phyloP scores from a whole-genome alignment of 1,140 invertebrate species.

The Episyrphus balteatus region DNA sequence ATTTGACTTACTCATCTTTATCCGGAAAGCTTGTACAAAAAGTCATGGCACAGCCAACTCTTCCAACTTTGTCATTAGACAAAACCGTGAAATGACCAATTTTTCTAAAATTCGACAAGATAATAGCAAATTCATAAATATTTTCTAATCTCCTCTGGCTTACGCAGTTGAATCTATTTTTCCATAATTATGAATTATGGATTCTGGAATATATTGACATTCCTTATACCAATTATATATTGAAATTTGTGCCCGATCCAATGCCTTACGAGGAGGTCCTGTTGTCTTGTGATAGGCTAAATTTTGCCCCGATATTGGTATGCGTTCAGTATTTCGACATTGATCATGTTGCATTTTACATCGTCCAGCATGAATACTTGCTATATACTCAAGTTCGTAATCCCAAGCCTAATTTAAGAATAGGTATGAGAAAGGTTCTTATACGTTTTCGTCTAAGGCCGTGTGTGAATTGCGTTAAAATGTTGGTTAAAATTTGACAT shows the following conservation, averaged over 20 bases:
- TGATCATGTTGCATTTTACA: conserved; percentile 1
- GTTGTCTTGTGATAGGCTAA: neutral
- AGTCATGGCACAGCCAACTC: conserved; percentile 6
- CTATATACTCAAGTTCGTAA: neutral
- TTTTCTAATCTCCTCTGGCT: too few species aligned
- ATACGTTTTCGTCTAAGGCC: too few species aligned
- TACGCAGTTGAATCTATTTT: too few species aligned
- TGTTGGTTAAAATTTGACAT: too few species aligned
- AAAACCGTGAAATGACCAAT: conserved; percentile 2
- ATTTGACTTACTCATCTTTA: neutral
- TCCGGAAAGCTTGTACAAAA: neutral
- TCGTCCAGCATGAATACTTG: neutral
- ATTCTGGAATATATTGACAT: too few species aligned
- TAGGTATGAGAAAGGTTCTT: too few species aligned
- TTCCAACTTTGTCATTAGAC: conserved; percentile 2
- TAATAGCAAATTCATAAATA: too few species aligned
- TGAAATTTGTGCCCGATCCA: too few species aligned
- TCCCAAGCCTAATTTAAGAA: neutral
- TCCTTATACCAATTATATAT: too few species aligned
- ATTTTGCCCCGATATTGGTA: neutral
- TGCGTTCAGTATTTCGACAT: neutral
- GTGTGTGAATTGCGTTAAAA: too few species aligned
- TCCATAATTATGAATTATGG: too few species aligned
- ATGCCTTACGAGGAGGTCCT: too few species aligned
- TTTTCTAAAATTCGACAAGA: neutral